Base-by-base conservation (phyloP, 2,888 invertebrate genomes). In the Willowsia nigromaculata region DNA sequence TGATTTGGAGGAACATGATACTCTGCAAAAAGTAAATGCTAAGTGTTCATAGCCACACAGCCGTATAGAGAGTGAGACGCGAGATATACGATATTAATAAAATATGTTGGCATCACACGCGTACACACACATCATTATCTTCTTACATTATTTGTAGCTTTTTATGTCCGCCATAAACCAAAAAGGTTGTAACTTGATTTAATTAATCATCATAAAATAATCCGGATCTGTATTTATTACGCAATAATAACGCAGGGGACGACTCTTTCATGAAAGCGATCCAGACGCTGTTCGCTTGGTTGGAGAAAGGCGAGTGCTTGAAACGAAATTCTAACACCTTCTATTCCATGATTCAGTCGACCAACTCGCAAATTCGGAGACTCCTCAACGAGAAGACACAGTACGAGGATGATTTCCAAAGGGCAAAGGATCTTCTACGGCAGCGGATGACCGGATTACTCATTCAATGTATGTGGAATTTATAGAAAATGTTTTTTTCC, bases 291-390 rank as follows among this genome's bases (percentile, higher is more conserved):
- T 96, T 97, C 50, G 96, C 97, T 0, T 99, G 99, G 99, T 94
- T 99, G 92, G 98, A 99, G 93, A 96, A 98, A 13, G 99, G 99
- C 0, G 98, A 99, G 94, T 98, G 98, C 93, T 97, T 96, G 71
- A 98, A 98, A 94, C 96, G 97, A 90, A 98, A 98, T 94, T 96
- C 97, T 1, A 98, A 97, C 93, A 96, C 96, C 59, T 99, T 99
- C 94, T 99, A 99, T 94, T 97, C 98, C 7, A 98, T 99, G 98
- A 97, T 99, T 90, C 98, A 99, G 94, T 97, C 97, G 33, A 97
- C 98, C 0, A 98, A 99, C 94, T 97, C 98, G 0, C 98, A 99
- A 93, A 97, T 98, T 7, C 95, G 98, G 13, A 95, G 98, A 80
- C 94, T 99, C 59, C 95, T 97, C 80, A 96, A 95, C 92, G 98